A percentile compares a stretch with the other conserved stretches of the same genome.
Evolutionary conservation across 2,888 invertebrate genomes (phyloP).

Genomic region (Mythimna loreyi): DNA sequence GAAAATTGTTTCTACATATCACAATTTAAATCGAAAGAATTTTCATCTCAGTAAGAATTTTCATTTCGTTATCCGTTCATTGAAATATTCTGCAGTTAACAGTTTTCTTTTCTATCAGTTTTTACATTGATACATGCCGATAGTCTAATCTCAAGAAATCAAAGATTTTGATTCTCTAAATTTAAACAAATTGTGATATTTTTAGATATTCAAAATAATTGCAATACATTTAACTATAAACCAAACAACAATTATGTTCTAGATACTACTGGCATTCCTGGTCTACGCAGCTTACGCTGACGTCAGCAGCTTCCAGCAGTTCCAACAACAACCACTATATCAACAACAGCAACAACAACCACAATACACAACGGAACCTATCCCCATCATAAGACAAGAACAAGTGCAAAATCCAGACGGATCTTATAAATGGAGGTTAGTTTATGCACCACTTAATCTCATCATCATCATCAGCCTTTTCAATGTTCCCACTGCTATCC

Average conservation of each 20-base stretch:
- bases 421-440: constrained; percentile 90
- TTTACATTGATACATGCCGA: neutral
- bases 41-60: neutral
- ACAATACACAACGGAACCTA: constrained; percentile 89
- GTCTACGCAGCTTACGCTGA: constrained; percentile 76
- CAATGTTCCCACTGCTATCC: too few relatives aligned
- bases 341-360: constrained; percentile 73
- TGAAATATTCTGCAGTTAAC: neutral
- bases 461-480: too few relatives aligned
- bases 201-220: neutral
- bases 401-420: constrained; percentile 93
- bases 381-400: constrained; percentile 93
- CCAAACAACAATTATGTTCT: constrained; percentile 9
- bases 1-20: neutral
- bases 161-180: neutral
- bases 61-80: neutral
- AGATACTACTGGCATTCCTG: constrained; percentile 71
- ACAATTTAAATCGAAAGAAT: neutral
- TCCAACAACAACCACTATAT: constrained; percentile 72
- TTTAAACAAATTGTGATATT: neutral
- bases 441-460: neutral
- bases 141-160: neutral
- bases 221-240: neutral
- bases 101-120: neutral
- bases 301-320: constrained; percentile 79